phyloP scores from a whole-genome alignment of 2,797 vertebrate genomes.

The Parambassis ranga region DNA sequence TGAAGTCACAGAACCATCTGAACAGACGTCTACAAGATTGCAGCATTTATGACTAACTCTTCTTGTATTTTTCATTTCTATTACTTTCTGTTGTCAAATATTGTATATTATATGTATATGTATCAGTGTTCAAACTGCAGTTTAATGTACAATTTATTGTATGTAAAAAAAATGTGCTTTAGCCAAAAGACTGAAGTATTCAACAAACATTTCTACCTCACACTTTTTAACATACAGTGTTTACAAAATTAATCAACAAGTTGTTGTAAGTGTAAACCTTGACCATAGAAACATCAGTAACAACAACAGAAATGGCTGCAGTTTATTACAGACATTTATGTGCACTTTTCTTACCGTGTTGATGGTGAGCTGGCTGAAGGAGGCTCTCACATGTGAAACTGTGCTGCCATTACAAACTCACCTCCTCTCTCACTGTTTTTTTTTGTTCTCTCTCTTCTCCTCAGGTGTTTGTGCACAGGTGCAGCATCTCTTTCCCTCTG shows the following conservation, averaged over 20 bases:
- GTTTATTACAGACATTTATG: neutral
- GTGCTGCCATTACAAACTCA: conserved; percentile 48
- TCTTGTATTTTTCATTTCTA: too few relatives aligned
- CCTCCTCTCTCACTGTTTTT: conserved; percentile 2
- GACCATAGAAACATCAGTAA: neutral
- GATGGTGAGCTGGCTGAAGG: conserved; percentile 23
- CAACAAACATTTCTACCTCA: neutral
- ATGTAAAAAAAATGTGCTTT: too few relatives aligned
- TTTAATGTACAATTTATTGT: too few relatives aligned
- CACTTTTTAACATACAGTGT: accelerated
- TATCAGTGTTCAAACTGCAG: too few relatives aligned
- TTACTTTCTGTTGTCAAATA: too few relatives aligned
- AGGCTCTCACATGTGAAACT: conserved; percentile 48
- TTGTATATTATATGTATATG: too few relatives aligned
- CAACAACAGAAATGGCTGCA: neutral
- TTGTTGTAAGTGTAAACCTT: neutral
- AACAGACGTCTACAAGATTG: too few relatives aligned
- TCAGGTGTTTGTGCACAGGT: conserved; percentile 71
- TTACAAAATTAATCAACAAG: neutral
- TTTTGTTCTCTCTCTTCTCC: neutral
- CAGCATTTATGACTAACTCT: too few relatives aligned
- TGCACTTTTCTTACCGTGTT: conserved; percentile 58
- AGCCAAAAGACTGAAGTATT: too few relatives aligned
- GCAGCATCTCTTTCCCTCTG: conserved; percentile 61
- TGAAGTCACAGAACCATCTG: too few relatives aligned